A percentile compares a stretch with the other conserved stretches of the same genome.
These are phyloP conservation scores for Thalassarche chlororhynchos DNA, from an alignment of 2,113 vertebrate genomes.

Conservation along the genomic window DNA sequence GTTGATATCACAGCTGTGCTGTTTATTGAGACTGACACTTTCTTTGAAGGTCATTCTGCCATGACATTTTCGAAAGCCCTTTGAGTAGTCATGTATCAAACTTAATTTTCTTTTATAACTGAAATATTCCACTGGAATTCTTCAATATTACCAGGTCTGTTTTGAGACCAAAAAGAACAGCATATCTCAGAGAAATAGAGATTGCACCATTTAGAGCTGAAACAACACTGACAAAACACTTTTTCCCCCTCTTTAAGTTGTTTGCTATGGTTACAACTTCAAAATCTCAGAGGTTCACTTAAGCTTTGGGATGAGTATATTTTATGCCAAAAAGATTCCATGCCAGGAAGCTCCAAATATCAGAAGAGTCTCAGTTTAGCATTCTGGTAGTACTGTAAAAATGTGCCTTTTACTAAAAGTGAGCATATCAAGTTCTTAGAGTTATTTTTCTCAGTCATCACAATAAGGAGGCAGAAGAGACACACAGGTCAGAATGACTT, in stretches of 20 bases:
- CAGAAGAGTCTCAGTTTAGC: conserved; percentile 18
- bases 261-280: conserved; percentile 58
- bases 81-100: neutral
- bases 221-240: conserved; percentile 39
- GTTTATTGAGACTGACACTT: neutral
- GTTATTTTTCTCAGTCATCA: conserved; percentile 46
- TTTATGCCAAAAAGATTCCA: conserved; percentile 61
- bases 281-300: conserved; percentile 55
- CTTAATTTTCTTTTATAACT: conserved; percentile 40
- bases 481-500: neutral
- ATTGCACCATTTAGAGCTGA: conserved; percentile 45
- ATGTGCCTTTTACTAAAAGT: conserved; percentile 43
- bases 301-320: conserved; percentile 31
- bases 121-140: conserved; percentile 11
- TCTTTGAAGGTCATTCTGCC: neutral
- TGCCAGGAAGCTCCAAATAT: conserved; percentile 34
- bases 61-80: neutral
- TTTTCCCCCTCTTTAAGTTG: conserved; percentile 31
- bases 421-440: conserved; percentile 44
- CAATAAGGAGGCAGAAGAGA: neutral
- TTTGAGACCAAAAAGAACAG: conserved; percentile 4
- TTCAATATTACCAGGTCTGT: conserved; percentile 38
- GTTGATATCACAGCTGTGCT: neutral
- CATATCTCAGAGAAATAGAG: conserved; percentile 8
- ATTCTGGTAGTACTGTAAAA: conserved; percentile 43